Evolutionary conservation across 2,888 invertebrate genomes (phyloP).

Genomic region (Elegia similella): DNA sequence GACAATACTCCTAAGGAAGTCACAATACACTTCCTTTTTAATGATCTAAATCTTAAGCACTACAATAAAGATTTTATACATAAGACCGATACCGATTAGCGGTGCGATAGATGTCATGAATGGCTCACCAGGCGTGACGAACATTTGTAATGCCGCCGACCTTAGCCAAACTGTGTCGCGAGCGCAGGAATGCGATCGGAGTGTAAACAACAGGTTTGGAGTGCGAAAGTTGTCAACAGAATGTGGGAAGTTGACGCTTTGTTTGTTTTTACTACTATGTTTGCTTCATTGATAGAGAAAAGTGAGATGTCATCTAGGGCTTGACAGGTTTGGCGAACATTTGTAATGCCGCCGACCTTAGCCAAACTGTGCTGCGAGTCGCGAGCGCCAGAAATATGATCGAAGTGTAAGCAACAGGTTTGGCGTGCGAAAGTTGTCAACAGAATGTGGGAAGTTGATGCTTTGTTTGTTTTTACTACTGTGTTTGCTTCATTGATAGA

Average conservation of each 20-base stretch:
- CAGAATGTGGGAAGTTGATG: too few species aligned
- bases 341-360: too few species aligned
- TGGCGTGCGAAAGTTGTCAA: too few species aligned
- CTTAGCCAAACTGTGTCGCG: conserved; percentile 8
- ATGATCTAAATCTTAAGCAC: too few species aligned
- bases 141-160: conserved; percentile 6
- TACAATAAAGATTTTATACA: background rate
- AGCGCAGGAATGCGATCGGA: conserved; percentile 4
- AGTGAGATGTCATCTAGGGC: background rate
- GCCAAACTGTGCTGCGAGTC: too few species aligned
- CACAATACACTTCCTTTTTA: too few species aligned
- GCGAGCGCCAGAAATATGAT: too few species aligned
- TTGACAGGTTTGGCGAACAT: background rate
- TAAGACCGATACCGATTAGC: conserved; percentile 5
- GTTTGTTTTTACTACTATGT: background rate
- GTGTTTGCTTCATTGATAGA: too few species aligned
- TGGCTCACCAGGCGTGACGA: conserved; percentile 3
- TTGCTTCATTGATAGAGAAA: background rate
- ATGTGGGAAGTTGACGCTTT: background rate
- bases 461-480: too few species aligned
- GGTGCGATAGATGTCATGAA: conserved; percentile 5
- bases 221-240: conserved; percentile 11
- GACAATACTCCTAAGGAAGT: too few species aligned
- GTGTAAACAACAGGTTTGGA: conserved; percentile 7
- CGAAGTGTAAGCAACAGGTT: too few species aligned